Conservation (phyloP, 1,140 invertebrate genomes). For the Hycleus cichorii region DNA sequence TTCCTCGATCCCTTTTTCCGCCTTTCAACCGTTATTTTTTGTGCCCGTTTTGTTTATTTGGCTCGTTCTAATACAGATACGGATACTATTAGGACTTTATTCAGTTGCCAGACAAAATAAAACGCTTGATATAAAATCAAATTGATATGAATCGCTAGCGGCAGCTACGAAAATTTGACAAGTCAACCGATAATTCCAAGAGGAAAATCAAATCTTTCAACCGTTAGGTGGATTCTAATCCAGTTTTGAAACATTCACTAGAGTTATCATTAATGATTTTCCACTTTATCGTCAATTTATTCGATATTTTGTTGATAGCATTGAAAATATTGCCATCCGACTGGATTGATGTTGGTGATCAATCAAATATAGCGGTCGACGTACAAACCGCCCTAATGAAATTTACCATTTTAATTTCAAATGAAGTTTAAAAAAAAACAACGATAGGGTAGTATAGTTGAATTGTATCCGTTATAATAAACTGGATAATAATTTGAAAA, state of each 20-base stretch:
- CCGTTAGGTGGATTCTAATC: too few species aligned
- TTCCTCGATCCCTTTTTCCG: background rate
- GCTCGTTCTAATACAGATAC: slow-evolving; percentile 12
- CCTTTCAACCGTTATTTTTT: too few species aligned
- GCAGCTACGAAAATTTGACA: too few species aligned
- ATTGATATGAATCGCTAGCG: slow-evolving; percentile 4
- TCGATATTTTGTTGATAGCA: too few species aligned
- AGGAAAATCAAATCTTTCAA: too few species aligned
- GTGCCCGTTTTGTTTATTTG: too few species aligned
- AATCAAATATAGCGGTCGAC: slow-evolving; percentile 6
- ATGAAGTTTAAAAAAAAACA: slow-evolving; percentile 5
- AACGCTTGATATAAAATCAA: background rate
- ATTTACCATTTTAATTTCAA: slow-evolving; percentile 9
- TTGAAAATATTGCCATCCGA: too few species aligned
- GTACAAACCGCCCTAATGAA: slow-evolving; percentile 5
- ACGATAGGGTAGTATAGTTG: background rate
- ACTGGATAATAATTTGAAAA: slow-evolving; percentile 26
- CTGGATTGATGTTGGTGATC: background rate
- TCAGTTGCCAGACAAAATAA: slow-evolving; percentile 9
- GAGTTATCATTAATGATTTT: too few species aligned
- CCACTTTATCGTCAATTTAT: too few species aligned
- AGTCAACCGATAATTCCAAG: too few species aligned
- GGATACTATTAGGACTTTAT: slow-evolving; percentile 9
- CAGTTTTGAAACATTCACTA: too few species aligned
- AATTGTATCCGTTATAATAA: background rate